Base-by-base conservation (phyloP, 2,797 vertebrate species). In the Arrhamphus sclerolepis region DNA sequence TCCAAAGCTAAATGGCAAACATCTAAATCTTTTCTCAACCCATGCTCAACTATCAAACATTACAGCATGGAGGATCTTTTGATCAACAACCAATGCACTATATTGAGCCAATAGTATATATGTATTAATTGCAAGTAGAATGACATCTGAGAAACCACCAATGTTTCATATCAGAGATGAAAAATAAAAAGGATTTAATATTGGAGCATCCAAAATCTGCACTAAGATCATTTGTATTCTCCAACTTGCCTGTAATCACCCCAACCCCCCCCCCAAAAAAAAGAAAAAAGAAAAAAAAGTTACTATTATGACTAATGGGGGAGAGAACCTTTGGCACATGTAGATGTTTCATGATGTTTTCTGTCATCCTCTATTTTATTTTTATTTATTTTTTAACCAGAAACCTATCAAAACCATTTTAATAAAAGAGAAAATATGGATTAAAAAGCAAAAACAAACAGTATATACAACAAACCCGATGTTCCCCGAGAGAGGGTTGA, bases 211-310 rank as follows among this genome's bases (percentile, higher is more conserved):
- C 34, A 38, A 38, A 38, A 14, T 38, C 34, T 38, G 34, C 14
- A 38, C 34, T 38, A 13, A 1, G 34, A 14, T 14, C 13, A 38
- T 46, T 53, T 48, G 62, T 65, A 75, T 58, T 71, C 56, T 71
- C 58, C 62, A 82, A 63, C 62, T 69, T 43, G 72, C 28, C 70
- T 69, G 29, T 61, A 71, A 70, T 81, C 75, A 70, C n/a, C n/a
- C n/a, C n/a, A n/a, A n/a, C 54, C 73, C 75, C 50, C 59, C 63
- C 75, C 66, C 78, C 76, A 71, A 69, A 62, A 72, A 71, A 56
- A 69, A 62, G 71, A 71, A 56, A 78, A 64, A 77, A 56, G 65
- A 71, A 2, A 14, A 14, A 14, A 38, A 80, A 52, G 66, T 66
- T 71, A 62, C 67, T 21, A 60, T 72, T 86, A 66, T 76, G 71